Evolutionary conservation across 2,797 vertebrate species (phyloP).

Genomic region (Limnodromus scolopaceus): DNA sequence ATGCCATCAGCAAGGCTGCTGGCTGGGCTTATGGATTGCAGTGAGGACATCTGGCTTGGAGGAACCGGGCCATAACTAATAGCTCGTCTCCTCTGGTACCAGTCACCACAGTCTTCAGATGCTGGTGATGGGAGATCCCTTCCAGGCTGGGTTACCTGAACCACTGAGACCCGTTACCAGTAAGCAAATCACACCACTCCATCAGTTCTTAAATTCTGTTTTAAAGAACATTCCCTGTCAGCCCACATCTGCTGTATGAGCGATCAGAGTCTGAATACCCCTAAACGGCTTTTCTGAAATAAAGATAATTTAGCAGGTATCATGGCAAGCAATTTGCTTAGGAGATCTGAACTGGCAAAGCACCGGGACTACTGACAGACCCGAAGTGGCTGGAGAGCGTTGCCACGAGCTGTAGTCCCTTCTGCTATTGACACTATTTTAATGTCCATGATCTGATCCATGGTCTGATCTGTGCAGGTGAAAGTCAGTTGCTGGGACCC

Average conservation of each 20-base stretch:
- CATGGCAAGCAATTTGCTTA: background rate
- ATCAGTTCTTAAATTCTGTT: accelerated
- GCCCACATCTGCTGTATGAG: background rate
- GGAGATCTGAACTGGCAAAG: background rate
- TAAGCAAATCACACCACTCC: background rate
- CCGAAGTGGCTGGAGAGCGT: background rate
- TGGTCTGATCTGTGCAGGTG: background rate
- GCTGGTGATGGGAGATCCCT: background rate
- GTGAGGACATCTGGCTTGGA: background rate
- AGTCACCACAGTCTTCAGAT: background rate
- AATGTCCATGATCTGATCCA: background rate
- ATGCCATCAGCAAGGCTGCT: background rate
- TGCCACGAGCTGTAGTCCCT: background rate
- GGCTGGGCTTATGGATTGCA: background rate
- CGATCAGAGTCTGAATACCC: background rate
- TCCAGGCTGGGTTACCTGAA: background rate
- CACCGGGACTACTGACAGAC: accelerated
- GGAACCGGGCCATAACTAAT: background rate
- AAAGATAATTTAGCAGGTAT: background rate
- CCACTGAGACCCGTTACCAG: background rate
- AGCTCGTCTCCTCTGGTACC: background rate
- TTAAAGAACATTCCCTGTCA: background rate
- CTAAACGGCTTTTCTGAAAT: background rate
- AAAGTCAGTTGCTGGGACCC: background rate
- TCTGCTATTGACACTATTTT: background rate